phyloP scores from a whole-genome alignment of 1,140 invertebrate species.

The Sitodiplosis mosellana region DNA sequence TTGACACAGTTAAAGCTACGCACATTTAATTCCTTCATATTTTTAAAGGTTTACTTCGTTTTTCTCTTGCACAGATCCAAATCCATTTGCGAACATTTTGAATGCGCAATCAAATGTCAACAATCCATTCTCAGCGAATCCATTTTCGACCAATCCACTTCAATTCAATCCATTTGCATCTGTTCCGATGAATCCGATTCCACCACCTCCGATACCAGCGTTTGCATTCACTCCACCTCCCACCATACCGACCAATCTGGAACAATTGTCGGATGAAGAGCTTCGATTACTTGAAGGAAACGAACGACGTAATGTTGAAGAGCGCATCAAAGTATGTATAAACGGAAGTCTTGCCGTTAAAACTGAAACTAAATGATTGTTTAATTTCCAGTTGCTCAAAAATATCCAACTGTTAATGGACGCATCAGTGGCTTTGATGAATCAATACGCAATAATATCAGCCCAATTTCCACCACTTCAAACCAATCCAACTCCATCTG shows the following conservation, averaged over 20 bases:
- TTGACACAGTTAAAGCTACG: neutral
- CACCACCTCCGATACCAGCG: constrained; percentile 33
- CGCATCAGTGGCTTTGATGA: constrained; percentile 72
- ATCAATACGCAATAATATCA: constrained; percentile 59
- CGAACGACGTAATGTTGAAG: constrained; percentile 71
- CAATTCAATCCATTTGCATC: constrained; percentile 8
- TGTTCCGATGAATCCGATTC: constrained; percentile 33
- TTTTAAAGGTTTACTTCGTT: constrained; percentile 8
- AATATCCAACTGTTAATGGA: constrained; percentile 79
- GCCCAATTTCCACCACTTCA: constrained; percentile 16
- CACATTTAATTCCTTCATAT: neutral
- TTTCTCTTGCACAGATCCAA: constrained; percentile 10
- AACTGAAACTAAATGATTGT: neutral
- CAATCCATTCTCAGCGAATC: constrained; percentile 11
- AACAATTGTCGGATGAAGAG: constrained; percentile 62
- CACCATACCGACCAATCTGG: constrained; percentile 54
- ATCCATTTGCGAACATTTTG: constrained; percentile 15
- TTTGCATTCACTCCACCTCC: constrained; percentile 40
- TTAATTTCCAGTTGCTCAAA: constrained; percentile 28
- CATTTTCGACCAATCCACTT: constrained; percentile 7
- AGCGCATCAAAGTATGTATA: constrained; percentile 47
- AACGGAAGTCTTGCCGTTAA: neutral
- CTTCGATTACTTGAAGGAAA: constrained; percentile 73
- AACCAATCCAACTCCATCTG: constrained; percentile 19
- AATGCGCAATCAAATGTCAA: constrained; percentile 3